These are phyloP conservation scores for Drosophila pseudoananassae DNA, from an alignment of 1,140 invertebrate genomes.

Conservation along the genomic window DNA sequence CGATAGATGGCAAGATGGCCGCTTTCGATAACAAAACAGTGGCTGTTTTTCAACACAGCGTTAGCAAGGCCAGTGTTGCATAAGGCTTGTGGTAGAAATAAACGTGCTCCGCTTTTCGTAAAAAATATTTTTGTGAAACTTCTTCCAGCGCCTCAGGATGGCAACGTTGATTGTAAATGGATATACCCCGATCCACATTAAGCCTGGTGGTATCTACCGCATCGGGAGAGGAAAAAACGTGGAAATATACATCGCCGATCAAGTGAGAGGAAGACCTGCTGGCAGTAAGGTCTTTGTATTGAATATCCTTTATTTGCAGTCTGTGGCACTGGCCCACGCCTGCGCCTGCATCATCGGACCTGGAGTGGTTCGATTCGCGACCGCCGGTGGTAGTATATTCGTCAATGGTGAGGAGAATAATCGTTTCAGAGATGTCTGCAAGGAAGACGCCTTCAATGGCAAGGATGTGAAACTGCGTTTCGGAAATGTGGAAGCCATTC, in stretches of 20 bases:
- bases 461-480: conserved; percentile 41
- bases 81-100: not conserved
- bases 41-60: not conserved
- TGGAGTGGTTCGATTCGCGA: conserved; percentile 47
- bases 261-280: conserved; percentile 27
- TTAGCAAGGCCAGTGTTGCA: not conserved
- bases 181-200: conserved; percentile 7
- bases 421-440: conserved; percentile 11
- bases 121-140: conserved; percentile 1
- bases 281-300: too few species aligned
- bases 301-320: conserved; percentile 13
- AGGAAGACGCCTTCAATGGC: conserved; percentile 27
- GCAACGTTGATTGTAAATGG: conserved; percentile 26
- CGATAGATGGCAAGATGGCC: too few species aligned
- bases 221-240: conserved; percentile 38
- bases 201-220: conserved; percentile 49
- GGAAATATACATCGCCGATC: conserved; percentile 48
- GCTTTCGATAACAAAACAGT: not conserved
- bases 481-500: conserved; percentile 49
- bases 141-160: conserved; percentile 18
- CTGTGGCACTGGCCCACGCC: conserved; percentile 59
- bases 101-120: not conserved
- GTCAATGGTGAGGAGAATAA: conserved; percentile 44
- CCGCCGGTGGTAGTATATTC: conserved; percentile 47
- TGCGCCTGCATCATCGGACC: conserved; percentile 22